A percentile compares a stretch with the other conserved stretches of the same genome.
phyloP scores from a whole-genome alignment of 2,888 invertebrate species.

The Drosophila maculinotata region DNA sequence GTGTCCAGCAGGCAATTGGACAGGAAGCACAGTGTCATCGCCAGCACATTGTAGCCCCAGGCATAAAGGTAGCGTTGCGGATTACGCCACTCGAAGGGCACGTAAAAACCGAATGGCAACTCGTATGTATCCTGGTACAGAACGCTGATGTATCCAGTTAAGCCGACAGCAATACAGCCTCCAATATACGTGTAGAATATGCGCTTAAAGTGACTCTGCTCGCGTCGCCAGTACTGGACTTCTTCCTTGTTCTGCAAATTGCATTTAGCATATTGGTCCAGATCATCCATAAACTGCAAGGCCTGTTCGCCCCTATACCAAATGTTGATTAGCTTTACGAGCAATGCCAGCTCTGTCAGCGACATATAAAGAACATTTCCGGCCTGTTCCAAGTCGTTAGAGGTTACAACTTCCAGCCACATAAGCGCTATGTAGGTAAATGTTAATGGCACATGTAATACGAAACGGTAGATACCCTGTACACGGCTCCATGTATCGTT shows the following conservation, averaged over 20 bases:
- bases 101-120: constrained; percentile 75
- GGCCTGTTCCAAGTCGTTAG: constrained; percentile 56
- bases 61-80: constrained; percentile 59
- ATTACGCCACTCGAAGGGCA: constrained; percentile 79
- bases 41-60: constrained; percentile 69
- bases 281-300: constrained; percentile 40
- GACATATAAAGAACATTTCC: constrained; percentile 71
- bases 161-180: constrained; percentile 32
- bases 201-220: constrained; percentile 53
- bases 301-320: constrained; percentile 51
- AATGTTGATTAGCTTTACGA: constrained; percentile 63
- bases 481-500: constrained; percentile 2
- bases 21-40: constrained; percentile 61
- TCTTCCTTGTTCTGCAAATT: constrained; percentile 44
- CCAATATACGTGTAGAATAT: constrained; percentile 52
- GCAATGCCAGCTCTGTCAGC: constrained; percentile 56
- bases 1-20: constrained; percentile 72
- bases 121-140: constrained; percentile 54
- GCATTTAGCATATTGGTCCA: constrained; percentile 31
- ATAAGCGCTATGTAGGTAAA: constrained; percentile 57
- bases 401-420: constrained; percentile 60
- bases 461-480: constrained; percentile 41
- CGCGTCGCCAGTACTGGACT: constrained; percentile 29
- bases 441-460: constrained; percentile 60
- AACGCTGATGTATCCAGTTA: constrained; percentile 39